Conservation (phyloP, 2,113 vertebrate species). For the Lonchura striata region DNA sequence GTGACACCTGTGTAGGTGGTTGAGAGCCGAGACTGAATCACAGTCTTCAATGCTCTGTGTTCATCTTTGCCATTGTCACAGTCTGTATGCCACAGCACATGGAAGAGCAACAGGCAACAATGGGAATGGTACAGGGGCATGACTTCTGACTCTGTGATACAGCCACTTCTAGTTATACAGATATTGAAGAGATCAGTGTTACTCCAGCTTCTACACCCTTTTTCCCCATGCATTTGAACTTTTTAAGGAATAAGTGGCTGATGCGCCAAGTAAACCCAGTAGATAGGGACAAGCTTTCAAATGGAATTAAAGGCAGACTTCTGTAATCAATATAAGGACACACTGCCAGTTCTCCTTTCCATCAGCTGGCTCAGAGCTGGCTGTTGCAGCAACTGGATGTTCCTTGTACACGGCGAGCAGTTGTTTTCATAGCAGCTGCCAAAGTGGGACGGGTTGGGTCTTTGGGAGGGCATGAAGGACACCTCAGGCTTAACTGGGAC, state of each 20-base stretch:
- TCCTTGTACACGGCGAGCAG: not conserved
- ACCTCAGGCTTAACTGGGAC: not conserved
- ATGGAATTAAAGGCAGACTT: not conserved
- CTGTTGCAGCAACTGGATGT: not conserved
- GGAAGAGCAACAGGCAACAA: not conserved
- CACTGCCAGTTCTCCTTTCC: fast-evolving
- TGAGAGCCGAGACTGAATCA: not conserved
- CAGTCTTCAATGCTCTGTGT: not conserved
- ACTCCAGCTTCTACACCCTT: not conserved
- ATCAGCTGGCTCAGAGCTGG: not conserved
- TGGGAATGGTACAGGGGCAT: not conserved
- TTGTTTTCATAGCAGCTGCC: conserved; percentile 48
- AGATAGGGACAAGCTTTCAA: fast-evolving
- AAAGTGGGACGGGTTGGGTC: not conserved
- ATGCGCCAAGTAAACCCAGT: fast-evolving
- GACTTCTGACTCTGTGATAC: not conserved
- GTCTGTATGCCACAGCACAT: not conserved
- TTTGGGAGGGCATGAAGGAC: not conserved
- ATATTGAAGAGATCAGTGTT: not conserved
- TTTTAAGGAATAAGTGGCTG: not conserved
- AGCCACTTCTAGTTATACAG: not conserved
- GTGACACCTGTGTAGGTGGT: not conserved
- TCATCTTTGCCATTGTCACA: not conserved
- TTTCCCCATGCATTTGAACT: fast-evolving
- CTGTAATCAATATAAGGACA: not conserved